Conservation (phyloP, 2,888 invertebrate genomes). For the Troides aeacus region DNA sequence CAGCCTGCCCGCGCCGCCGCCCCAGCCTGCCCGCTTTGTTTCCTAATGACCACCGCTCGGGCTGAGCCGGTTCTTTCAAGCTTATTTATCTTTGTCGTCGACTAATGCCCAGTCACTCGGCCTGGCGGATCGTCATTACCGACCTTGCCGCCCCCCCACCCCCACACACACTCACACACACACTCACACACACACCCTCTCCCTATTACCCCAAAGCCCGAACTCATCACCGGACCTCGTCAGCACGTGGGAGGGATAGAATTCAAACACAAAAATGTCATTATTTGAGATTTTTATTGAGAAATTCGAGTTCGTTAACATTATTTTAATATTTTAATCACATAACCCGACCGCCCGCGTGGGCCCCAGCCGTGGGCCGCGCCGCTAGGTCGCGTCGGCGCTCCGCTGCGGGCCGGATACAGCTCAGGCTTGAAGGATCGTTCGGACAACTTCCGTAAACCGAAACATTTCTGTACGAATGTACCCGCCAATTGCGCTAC, state of each 20-base stretch:
- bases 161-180: too few relatives aligned
- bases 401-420: conserved; percentile 3
- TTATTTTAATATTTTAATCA: conserved; percentile 59
- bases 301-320: conserved; percentile 67
- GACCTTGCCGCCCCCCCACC: conserved; percentile 5
- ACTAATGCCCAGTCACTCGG: conserved; percentile 1
- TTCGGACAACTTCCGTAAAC: conserved; percentile 63
- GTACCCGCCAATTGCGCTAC: too few relatives aligned
- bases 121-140: too few relatives aligned
- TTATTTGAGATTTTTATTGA: conserved; percentile 60
- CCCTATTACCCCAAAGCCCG: too few relatives aligned
- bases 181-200: too few relatives aligned
- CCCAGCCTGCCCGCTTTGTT: background rate
- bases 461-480: conserved; percentile 48
- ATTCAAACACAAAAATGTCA: conserved; percentile 40
- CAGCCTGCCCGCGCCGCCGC: background rate
- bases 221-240: too few relatives aligned
- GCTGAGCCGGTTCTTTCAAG: conserved; percentile 25
- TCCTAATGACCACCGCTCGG: conserved; percentile 6
- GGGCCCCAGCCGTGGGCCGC: conserved; percentile 68
- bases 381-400: conserved; percentile 45
- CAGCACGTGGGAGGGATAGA: too few relatives aligned
- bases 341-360: conserved; percentile 70
- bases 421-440: conserved; percentile 35
- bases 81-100: conserved; percentile 44